Conservation (phyloP, 2,797 vertebrate species). For the Onychomys torridus region DNA sequence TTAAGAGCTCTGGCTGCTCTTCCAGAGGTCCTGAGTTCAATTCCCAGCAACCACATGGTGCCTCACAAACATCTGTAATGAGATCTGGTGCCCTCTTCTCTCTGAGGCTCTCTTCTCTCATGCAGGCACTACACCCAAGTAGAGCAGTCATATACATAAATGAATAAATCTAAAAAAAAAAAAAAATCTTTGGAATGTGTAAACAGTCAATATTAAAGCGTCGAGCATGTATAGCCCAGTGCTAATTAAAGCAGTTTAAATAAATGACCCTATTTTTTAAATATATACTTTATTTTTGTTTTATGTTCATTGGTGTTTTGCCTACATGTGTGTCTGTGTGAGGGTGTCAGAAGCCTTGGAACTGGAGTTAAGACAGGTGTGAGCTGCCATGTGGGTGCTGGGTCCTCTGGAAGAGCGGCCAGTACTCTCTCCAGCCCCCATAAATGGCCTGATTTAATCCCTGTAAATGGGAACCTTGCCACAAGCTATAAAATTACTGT, state of each 20-base stretch:
- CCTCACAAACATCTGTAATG: no score
- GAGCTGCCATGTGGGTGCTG: not conserved
- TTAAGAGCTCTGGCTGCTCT: no score
- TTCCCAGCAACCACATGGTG: no score
- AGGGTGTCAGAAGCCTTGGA: not conserved
- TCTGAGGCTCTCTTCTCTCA: no score
- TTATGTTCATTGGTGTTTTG: not conserved
- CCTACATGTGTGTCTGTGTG: not conserved
- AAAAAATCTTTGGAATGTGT: not conserved
- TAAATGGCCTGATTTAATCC: conserved; percentile 1
- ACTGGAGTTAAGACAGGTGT: not conserved
- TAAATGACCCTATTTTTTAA: conserved; percentile 4
- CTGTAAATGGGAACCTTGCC: not conserved
- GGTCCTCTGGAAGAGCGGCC: not conserved
- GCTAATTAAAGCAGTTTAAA: not conserved
- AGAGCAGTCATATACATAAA: no score
- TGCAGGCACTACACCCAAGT: no score
- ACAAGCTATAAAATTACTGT: conserved; percentile 3
- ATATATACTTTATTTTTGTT: not conserved
- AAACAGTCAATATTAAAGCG: conserved; percentile 22
- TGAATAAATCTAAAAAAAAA: no score
- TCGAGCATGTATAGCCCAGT: not conserved
- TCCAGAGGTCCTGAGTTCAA: no score
- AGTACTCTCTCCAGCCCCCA: not conserved
- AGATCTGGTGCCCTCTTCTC: no score